Evolutionary conservation across 1,140 invertebrate species (phyloP), one percentile per base, ranked within the genome.

Genomic region (Brachionus paranguensis): DNA sequence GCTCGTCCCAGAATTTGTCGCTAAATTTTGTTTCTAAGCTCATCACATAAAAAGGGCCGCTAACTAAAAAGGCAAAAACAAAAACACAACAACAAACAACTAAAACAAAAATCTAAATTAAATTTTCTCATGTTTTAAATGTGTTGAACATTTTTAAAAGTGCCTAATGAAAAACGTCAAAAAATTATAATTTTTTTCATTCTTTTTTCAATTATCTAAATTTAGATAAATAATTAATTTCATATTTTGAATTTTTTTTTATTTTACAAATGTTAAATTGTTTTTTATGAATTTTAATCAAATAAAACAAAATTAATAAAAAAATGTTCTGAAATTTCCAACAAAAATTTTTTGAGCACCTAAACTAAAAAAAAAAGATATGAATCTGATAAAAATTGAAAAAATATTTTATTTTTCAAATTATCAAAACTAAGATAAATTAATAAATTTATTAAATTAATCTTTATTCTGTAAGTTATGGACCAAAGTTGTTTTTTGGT

Each of bases 1-100:
- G n/a, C 10, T 60, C 78, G 53, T 81, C 78, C 53, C 53, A 60
- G 27, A 81, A 81, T 33, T 81, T 17, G 24, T 81, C 78, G 20
- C 72, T 76, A 76, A 76, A 76, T 76, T 76, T 76, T 72, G 68
- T 72, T 37, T 20, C 37, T 24, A 24, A 29, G 65, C 65, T 68
- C 65, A 68, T 68, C 20, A 60, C 17, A 60, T 60, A 8, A 60
- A 37, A 60, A 20, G 53, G 53, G 20, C 53, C 53, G 27, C 53
- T 60, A 24, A 20, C 65, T 33, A 68, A 68, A 68, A 68, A 41
- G 17, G 17, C 4, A 68, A 33, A 29, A 33, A 43, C 7, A 72
- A 43, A 41, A 17, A 72, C 17, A 72, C 68, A 24, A 72, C n/a
- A 20, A 11, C 33, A 27, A 76, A 68, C 7, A 60, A 60, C 53